Percentiles rank a stretch among this genome's conserved stretches.
These are phyloP conservation scores for Papilio gigon DNA, from an alignment of 2,888 invertebrate species.

Conservation along the genomic window DNA sequence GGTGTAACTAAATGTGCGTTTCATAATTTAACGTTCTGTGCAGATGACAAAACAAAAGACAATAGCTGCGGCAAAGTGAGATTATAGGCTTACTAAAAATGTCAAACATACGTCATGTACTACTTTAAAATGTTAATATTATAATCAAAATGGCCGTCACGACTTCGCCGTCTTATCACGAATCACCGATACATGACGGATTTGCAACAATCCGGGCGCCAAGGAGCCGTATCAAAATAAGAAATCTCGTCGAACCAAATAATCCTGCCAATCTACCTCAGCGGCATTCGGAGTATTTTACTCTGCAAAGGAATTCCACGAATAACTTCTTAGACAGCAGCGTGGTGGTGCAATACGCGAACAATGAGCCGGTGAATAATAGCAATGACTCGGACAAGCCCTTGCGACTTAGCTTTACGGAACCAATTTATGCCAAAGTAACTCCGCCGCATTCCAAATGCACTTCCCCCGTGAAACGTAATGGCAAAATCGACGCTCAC, in stretches of 20 bases:
- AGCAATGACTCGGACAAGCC: slow-evolving; percentile 55
- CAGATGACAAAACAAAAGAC: slow-evolving; percentile 55
- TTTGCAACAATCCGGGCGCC: slow-evolving; percentile 92
- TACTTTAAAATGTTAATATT: slow-evolving; percentile 41
- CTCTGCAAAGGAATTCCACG: slow-evolving; percentile 73
- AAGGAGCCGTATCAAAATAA: slow-evolving; percentile 77
- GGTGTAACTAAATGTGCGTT: slow-evolving; percentile 54
- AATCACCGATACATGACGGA: slow-evolving; percentile 89
- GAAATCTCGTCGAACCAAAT: slow-evolving; percentile 75
- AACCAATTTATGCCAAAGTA: slow-evolving; percentile 79
- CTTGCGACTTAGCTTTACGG: slow-evolving; percentile 71
- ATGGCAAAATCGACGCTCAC: slow-evolving; percentile 67
- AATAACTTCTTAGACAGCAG: slow-evolving; percentile 72
- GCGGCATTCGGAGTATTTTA: slow-evolving; percentile 79
- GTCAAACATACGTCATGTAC: slow-evolving; percentile 41
- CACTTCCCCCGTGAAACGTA: slow-evolving; percentile 69
- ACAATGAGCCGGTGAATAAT: slow-evolving; percentile 53
- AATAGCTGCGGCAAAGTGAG: slow-evolving; percentile 31
- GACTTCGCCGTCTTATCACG: slow-evolving; percentile 73
- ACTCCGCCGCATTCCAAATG: slow-evolving; percentile 69
- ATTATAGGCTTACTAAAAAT: slow-evolving; percentile 18
- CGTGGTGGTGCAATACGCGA: slow-evolving; percentile 70
- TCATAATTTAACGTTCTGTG: slow-evolving; percentile 63
- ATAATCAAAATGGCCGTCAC: slow-evolving; percentile 66
- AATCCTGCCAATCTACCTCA: slow-evolving; percentile 74